phyloP scores from a whole-genome alignment of 2,888 invertebrate genomes.

The Melanostoma scalare region DNA sequence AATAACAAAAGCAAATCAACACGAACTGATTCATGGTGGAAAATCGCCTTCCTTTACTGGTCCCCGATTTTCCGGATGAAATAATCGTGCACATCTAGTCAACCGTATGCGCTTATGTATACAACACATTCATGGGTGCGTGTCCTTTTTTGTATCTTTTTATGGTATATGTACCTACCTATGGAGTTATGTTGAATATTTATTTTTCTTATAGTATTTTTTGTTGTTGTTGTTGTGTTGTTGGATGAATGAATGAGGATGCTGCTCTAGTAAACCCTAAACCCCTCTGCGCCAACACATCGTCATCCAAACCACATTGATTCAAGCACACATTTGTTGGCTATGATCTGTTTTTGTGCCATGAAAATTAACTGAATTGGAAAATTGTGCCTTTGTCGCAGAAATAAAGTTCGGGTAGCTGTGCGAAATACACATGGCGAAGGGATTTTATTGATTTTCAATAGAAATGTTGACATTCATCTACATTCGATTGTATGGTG shows the following conservation, averaged over 20 bases:
- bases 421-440: not conserved
- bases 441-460: conserved; percentile 61
- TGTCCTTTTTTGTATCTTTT: conserved; percentile 10
- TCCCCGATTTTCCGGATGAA: conserved; percentile 69
- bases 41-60: conserved; percentile 40
- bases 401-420: conserved; percentile 40
- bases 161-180: too few relatives aligned
- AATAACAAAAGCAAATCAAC: conserved; percentile 55
- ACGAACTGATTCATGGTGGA: conserved; percentile 41
- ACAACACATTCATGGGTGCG: conserved; percentile 13
- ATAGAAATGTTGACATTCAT: conserved; percentile 66
- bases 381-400: conserved; percentile 69
- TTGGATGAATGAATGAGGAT: too few relatives aligned
- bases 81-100: conserved; percentile 67
- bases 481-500: conserved; percentile 36
- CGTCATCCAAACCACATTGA: conserved; percentile 60
- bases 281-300: conserved; percentile 29
- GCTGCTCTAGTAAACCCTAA: not conserved
- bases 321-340: conserved; percentile 53
- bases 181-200: too few relatives aligned
- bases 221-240: too few relatives aligned
- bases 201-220: too few relatives aligned
- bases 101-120: conserved; percentile 55
- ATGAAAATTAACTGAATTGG: conserved; percentile 71
- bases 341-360: conserved; percentile 63